Evolutionary conservation across 2,113 vertebrate species (phyloP).

Genomic region (Sardina pilchardus): DNA sequence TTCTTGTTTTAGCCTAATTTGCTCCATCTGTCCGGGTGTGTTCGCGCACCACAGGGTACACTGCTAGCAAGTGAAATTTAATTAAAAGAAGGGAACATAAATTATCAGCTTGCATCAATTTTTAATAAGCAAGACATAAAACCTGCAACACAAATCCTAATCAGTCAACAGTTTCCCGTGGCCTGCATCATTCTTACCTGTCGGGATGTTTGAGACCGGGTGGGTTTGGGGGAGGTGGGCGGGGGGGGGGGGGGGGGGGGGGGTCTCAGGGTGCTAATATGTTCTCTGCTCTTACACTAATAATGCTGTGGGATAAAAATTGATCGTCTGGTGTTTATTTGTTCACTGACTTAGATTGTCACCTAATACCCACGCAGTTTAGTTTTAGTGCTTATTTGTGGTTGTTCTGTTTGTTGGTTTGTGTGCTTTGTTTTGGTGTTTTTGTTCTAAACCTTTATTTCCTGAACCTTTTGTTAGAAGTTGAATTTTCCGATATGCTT

Average conservation of each 20-base stretch:
- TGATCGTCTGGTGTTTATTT: not conserved
- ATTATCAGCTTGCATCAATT: not conserved
- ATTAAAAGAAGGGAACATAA: not conserved
- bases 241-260: not conserved
- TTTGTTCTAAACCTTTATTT: not conserved
- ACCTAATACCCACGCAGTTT: not conserved
- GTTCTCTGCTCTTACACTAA: not conserved
- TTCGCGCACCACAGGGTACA: not conserved
- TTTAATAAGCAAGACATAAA: not conserved
- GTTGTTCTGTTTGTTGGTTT: not conserved
- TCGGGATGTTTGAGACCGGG: not conserved
- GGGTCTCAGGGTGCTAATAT: not conserved
- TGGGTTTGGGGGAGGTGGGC: too few species aligned
- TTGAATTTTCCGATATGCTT: too few species aligned
- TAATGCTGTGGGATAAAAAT: not conserved
- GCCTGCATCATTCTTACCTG: not conserved
- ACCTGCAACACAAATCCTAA: not conserved
- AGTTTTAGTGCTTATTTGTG: not conserved
- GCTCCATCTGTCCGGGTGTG: not conserved
- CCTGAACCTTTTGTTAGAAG: not conserved
- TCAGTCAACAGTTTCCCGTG: not conserved
- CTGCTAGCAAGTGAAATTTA: not conserved
- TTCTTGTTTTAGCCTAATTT: not conserved
- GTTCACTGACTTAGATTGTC: not conserved
- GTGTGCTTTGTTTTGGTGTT: not conserved